A percentile compares a stretch with the other conserved stretches of the same genome.
Evolutionary conservation across 1,140 invertebrate genomes (phyloP).

Genomic region (Nasonia longicornis): DNA sequence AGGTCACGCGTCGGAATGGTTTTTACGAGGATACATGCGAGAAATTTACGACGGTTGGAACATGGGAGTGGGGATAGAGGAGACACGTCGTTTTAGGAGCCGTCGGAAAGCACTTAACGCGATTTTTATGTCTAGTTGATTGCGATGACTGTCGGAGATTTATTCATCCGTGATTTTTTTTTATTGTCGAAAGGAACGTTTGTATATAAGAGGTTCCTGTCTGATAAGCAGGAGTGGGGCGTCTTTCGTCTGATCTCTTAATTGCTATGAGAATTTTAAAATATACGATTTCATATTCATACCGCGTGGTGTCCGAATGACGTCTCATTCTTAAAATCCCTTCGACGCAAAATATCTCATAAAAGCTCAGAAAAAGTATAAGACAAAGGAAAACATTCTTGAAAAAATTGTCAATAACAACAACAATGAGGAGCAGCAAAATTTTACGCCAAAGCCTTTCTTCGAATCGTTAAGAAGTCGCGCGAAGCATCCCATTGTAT

Average conservation of each 20-base stretch:
- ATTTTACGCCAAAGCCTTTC: background rate
- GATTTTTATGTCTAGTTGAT: conserved; percentile 31
- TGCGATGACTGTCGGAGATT: conserved; percentile 16
- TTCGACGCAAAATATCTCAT: no score
- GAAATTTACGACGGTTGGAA: background rate
- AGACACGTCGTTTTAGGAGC: conserved; percentile 1
- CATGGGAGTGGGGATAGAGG: background rate
- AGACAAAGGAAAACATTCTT: background rate
- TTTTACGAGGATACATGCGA: background rate
- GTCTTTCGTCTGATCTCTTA: conserved; percentile 17
- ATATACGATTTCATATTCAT: background rate
- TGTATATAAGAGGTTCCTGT: background rate
- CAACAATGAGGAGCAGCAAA: background rate
- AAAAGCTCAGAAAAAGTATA: no score
- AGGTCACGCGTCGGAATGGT: background rate
- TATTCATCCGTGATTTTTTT: conserved; percentile 9
- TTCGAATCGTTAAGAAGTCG: background rate
- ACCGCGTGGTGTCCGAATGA: no score
- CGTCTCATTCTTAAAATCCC: no score
- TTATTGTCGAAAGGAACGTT: background rate
- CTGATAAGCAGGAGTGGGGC: background rate
- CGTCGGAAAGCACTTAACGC: conserved; percentile 39
- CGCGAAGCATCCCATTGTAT: background rate
- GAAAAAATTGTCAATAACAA: background rate
- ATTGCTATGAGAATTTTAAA: conserved; percentile 14